A percentile compares a stretch with the other conserved stretches of the same genome.
Conservation (phyloP, 2,797 vertebrate species). For the Acipenser oxyrinchus region DNA sequence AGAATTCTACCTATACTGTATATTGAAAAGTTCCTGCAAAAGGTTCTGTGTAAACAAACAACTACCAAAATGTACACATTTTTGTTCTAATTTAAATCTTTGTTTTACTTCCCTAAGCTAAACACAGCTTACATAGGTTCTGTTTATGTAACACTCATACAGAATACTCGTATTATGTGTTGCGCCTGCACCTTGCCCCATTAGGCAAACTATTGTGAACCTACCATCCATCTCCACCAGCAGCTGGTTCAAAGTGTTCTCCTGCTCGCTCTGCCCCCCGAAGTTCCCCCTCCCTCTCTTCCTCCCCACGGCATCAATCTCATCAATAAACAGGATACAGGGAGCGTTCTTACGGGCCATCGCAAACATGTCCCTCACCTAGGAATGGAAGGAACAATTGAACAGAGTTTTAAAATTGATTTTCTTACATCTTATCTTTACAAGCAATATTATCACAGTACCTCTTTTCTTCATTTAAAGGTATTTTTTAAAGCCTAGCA, state of each 20-base stretch:
- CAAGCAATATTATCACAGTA: background rate
- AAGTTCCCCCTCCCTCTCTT: slow-evolving; percentile 55
- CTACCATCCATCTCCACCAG: slow-evolving; percentile 73
- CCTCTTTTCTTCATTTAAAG: too few relatives aligned
- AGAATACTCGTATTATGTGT: too few relatives aligned
- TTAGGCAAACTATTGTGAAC: background rate
- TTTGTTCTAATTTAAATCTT: too few relatives aligned
- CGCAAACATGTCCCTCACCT: slow-evolving; percentile 68
- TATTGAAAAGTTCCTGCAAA: too few relatives aligned
- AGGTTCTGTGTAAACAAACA: too few relatives aligned
- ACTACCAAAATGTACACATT: too few relatives aligned
- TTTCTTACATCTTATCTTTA: background rate
- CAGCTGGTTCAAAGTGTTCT: slow-evolving; percentile 73
- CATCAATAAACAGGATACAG: slow-evolving; percentile 76
- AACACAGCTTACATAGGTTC: background rate
- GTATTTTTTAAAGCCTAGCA: too few relatives aligned
- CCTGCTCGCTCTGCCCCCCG: slow-evolving; percentile 62
- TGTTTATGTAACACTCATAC: too few relatives aligned
- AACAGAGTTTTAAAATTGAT: background rate
- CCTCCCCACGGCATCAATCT: slow-evolving; percentile 69
- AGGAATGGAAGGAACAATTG: slow-evolving; percentile 8
- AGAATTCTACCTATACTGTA: too few relatives aligned
- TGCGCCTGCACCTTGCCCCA: background rate
- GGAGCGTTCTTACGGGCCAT: slow-evolving; percentile 63
- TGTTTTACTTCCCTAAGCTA: background rate